Conservation (phyloP, 2,113 vertebrate genomes). For the Pseudolaguvia tuberculata region DNA sequence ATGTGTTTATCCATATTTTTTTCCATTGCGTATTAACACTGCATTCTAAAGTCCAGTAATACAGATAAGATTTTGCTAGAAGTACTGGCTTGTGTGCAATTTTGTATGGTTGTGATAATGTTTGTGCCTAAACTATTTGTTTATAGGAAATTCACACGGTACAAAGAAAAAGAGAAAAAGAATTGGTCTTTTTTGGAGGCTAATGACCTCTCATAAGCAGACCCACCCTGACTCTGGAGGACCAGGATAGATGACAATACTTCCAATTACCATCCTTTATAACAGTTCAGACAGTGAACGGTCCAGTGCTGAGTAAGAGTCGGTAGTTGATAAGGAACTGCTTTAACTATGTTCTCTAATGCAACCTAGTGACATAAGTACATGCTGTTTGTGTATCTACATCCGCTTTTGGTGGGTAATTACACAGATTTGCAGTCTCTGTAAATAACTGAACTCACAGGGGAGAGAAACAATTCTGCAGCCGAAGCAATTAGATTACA, state of each 20-base stretch:
- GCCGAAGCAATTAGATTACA: constrained; percentile 17
- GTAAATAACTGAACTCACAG: constrained; percentile 54
- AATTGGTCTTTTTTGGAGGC: constrained; percentile 18
- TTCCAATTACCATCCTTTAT: not conserved
- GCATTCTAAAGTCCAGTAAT: too few species aligned
- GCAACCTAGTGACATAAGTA: constrained; percentile 13
- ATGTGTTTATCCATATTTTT: too few species aligned
- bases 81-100: not conserved
- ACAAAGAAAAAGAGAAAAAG: constrained; percentile 11
- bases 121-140: constrained; percentile 25
- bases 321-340: not conserved
- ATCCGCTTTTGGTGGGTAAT: constrained; percentile 47
- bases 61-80: not conserved
- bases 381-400: constrained; percentile 14
- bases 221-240: constrained; percentile 51
- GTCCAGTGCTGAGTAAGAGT: not conserved
- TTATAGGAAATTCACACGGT: constrained; percentile 18
- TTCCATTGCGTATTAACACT: too few species aligned
- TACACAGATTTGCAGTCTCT: constrained; percentile 51
- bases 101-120: not conserved
- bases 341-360: constrained; percentile 6
- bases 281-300: not conserved
- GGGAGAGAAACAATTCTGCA: constrained; percentile 27
- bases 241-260: constrained; percentile 23
- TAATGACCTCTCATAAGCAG: constrained; percentile 38